Percentiles rank a stretch among this genome's conserved stretches.
phyloP scores from a whole-genome alignment of 1,140 invertebrate genomes.

The Atta cephalotes region DNA sequence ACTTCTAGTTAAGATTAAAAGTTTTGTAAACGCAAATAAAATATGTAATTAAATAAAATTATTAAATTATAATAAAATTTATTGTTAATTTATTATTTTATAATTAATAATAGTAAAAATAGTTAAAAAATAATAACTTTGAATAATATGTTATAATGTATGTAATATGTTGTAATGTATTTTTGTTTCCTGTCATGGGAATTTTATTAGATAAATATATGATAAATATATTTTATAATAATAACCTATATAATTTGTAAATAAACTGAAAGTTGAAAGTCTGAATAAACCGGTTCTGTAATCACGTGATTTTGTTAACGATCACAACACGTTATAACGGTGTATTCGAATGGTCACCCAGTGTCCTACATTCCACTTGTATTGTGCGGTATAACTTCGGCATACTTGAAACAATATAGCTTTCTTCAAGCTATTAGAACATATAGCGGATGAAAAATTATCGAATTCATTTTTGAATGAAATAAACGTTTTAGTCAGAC shows the following conservation, averaged over 20 bases:
- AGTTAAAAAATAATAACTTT: not conserved
- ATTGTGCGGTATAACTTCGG: slow-evolving; percentile 23
- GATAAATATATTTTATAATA: not conserved
- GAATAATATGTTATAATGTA: not conserved
- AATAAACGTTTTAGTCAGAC: not conserved
- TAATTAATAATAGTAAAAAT: slow-evolving; percentile 21
- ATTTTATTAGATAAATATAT: not conserved
- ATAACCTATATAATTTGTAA: slow-evolving; percentile 10
- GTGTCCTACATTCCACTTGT: slow-evolving; percentile 82
- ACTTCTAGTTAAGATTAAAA: not conserved
- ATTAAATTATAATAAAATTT: not conserved
- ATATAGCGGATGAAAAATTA: not conserved
- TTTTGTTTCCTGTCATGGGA: not conserved
- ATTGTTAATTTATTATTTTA: not conserved
- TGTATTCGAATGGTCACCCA: slow-evolving; percentile 83
- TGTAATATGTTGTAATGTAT: not conserved
- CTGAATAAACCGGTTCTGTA: slow-evolving; percentile 25
- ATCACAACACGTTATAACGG: slow-evolving; percentile 84
- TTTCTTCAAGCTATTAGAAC: not conserved
- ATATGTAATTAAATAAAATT: not conserved
- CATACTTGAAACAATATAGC: slow-evolving; percentile 60
- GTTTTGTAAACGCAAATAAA: not conserved
- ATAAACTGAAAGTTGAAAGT: slow-evolving; percentile 67
- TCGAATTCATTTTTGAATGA: not conserved
- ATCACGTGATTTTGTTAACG: slow-evolving; percentile 62